phyloP scores from a whole-genome alignment of 92 coral and sea anemone genomes.

The Hydrozoanthus gracilis region DNA sequence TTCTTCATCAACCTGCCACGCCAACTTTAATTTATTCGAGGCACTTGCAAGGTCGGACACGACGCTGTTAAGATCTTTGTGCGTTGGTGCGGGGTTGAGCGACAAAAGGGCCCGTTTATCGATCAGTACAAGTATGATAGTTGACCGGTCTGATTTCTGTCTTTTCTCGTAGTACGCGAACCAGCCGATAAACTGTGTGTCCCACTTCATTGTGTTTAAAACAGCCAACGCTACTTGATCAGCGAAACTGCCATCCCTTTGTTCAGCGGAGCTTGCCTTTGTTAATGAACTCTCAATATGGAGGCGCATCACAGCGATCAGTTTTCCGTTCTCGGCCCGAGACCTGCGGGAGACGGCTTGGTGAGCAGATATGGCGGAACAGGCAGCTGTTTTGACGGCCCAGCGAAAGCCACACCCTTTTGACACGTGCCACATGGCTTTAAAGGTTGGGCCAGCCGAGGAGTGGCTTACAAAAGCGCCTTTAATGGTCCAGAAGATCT shows the following conservation, averaged over 20 bases:
- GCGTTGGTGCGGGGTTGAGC: conserved; percentile 4
- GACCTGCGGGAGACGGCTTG: neutral
- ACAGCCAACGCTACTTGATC: conserved; percentile 11
- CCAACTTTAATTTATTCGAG: neutral
- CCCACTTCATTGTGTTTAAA: conserved; percentile 19
- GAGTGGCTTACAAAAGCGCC: conserved; percentile 37
- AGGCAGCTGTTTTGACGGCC: conserved; percentile 41
- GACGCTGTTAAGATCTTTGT: neutral
- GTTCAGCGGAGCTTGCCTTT: conserved; percentile 2
- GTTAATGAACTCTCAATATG: neutral
- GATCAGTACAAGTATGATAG: conserved; percentile 25
- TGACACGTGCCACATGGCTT: conserved; percentile 36
- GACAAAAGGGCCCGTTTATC: conserved; percentile 14
- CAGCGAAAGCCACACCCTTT: conserved; percentile 23
- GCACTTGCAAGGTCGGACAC: conserved; percentile 1
- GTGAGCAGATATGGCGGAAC: conserved; percentile 20
- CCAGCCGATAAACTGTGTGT: conserved; percentile 12
- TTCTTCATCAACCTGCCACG: neutral
- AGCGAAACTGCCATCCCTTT: conserved; percentile 20
- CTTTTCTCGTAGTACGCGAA: conserved; percentile 10
- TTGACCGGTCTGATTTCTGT: neutral
- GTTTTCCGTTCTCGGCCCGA: neutral
- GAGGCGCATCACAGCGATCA: conserved; percentile 29
- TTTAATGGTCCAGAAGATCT: conserved; percentile 59
- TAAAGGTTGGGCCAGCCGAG: conserved; percentile 18